Base-by-base conservation (phyloP, 1,140 invertebrate species). In the Nixonia krombeini region DNA sequence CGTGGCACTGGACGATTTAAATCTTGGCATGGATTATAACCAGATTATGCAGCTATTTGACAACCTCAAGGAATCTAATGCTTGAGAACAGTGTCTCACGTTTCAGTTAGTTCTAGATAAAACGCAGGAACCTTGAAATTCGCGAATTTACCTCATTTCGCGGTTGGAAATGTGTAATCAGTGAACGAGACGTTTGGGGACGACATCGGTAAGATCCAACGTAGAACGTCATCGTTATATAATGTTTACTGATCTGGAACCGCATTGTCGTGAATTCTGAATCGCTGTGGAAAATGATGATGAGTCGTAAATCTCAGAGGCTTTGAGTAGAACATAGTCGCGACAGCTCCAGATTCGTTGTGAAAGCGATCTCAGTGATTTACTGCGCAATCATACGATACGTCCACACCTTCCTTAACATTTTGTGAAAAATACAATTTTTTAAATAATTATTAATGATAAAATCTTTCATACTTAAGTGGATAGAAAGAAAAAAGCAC, bases 31-130 rank as follows among this genome's bases (percentile, higher is more conserved):
- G 94, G 94, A 97, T 81, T 97, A 98, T 84, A 94, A 97, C 78
- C 94, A 97, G 87, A 94, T 98, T 78, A 95, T 97, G 93, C 93
- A 96, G 76, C 97, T 98, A 86, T 97, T 98, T 88, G 94, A 97
- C 85, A 97, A 96, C 88, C 87, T 98, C 73, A 98, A 98, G 88
- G 96, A 85, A 63, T 85, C 84, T 56, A 85, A 85, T 63, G 84
- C 84, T 82, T 85, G 83, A 82, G 76, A 57, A 15, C 49, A 56
- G 47, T 31, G 47, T 38, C 42, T 13, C 1, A 46, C 40, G 53
- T 23, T 69, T 47, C 38, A 8, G 4, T 1, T 17, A 42, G 23
- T 44, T 26, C 26, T 59, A 17, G 58, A 23, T 40, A 38, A 55
- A 41, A 26, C 31, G 35, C 40, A 37, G 17, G 41, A 26, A 25